phyloP scores from a whole-genome alignment of 64 coral and sea anemone species.

The Stichodactyla helianthus region DNA sequence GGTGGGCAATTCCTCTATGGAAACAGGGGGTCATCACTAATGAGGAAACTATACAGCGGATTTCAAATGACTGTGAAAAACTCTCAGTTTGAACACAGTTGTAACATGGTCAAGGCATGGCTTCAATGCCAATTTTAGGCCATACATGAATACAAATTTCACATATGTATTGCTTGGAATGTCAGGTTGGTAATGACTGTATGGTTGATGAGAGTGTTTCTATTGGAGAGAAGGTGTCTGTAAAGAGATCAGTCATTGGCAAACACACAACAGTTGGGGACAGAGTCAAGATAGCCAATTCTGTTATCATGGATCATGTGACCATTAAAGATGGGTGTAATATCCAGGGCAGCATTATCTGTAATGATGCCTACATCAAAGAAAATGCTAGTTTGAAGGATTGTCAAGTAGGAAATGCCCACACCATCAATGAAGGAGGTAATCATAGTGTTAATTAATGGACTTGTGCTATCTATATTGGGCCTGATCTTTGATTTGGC shows the following conservation, averaged over 20 bases:
- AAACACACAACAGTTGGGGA: slow-evolving; percentile 95
- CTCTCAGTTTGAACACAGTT: too few relatives aligned
- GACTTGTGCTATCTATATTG: too few relatives aligned
- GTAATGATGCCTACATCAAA: slow-evolving; percentile 92
- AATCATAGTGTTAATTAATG: background rate
- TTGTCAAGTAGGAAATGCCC: slow-evolving; percentile 91
- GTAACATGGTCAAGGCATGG: too few relatives aligned
- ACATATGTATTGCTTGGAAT: background rate
- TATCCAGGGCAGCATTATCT: slow-evolving; percentile 83
- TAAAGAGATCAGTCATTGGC: slow-evolving; percentile 96
- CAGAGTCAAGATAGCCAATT: slow-evolving; percentile 94
- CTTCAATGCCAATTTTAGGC: too few relatives aligned
- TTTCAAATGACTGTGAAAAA: too few relatives aligned
- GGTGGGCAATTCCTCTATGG: too few relatives aligned
- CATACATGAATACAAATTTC: too few relatives aligned
- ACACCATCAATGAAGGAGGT: slow-evolving; percentile 81
- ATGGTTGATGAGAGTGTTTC: slow-evolving; percentile 95
- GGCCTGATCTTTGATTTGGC: too few relatives aligned
- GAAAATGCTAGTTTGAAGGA: slow-evolving; percentile 90
- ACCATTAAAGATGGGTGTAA: slow-evolving; percentile 95
- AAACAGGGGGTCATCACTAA: too few relatives aligned
- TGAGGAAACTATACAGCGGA: too few relatives aligned
- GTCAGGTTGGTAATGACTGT: slow-evolving; percentile 89
- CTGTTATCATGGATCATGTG: slow-evolving; percentile 99
- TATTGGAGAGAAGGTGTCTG: slow-evolving; percentile 87